Evolutionary conservation across 1,140 invertebrate genomes (phyloP), one percentile per base, ranked within the genome.

Genomic region (Pogonognathellus flavescens): DNA sequence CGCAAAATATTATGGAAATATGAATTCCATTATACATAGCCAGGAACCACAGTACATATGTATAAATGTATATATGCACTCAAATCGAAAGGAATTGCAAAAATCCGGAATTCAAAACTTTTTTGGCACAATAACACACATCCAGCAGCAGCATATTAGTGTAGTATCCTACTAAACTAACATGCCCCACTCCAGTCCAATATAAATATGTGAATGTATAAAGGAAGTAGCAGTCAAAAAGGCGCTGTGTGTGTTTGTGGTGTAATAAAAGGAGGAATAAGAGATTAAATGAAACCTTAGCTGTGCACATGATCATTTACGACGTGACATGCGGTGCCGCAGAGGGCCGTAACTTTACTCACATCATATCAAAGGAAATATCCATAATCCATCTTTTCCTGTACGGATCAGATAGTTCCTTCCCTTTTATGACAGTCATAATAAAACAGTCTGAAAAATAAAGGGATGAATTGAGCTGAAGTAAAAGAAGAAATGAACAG

Each of bases 371-470:
- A 18, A 31, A 49, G 18, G 80, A 53, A 57, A 57, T 55, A 81
- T 81, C 80, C 80, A 81, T 81, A 81, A 81, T 81, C 80, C 80
- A 81, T 81, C 80, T 81, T 55, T 81, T 53, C 52, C 70, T 50
- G 70, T 76, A 31, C 49, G 31, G 70, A 76, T 76, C 70, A 76
- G 70, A 76, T 76, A 76, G 70, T 76, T 76, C 70, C 70, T 25
- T 31, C 49, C 41, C 31, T 76, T 76, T 76, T 76, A 76, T 76
- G 70, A 76, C 70, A 76, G 70, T 76, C 70, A 76, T 76, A 76
- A 76, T 76, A 76, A 76, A 76, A 76, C 70, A 76, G 70, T 76
- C 31, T 49, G 31, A 76, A 31, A 76, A 18, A 41, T 25, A 76
- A 50, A 76, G 70, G 41, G 22, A 25, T 41, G 41, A 31, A 76